These are phyloP conservation scores for Stegodyphus mimosarum DNA, from an alignment of 1,140 invertebrate species.

Conservation along the genomic window DNA sequence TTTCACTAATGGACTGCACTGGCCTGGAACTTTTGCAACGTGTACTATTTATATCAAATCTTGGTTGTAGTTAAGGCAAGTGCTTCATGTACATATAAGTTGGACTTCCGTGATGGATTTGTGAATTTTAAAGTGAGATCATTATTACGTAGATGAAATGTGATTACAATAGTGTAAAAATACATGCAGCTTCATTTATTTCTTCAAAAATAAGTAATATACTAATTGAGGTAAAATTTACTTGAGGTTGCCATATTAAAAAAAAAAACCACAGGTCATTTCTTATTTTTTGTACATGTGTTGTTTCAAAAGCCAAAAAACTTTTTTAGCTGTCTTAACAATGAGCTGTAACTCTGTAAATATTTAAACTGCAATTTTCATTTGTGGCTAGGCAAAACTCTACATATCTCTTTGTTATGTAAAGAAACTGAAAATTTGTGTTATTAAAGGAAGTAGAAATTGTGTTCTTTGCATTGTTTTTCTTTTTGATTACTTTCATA, in stretches of 20 bases:
- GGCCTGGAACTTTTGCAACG: slow-evolving; percentile 29
- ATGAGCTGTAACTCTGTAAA: slow-evolving; percentile 8
- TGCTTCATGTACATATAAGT: slow-evolving; percentile 32
- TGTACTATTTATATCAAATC: slow-evolving; percentile 24
- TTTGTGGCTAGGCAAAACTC: slow-evolving; percentile 11
- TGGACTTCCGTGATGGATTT: slow-evolving; percentile 16
- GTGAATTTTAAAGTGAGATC: slow-evolving; percentile 28
- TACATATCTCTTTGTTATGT: slow-evolving; percentile 47
- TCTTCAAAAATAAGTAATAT: slow-evolving; percentile 24
- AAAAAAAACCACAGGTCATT: slow-evolving; percentile 24
- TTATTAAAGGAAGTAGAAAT: slow-evolving; percentile 42
- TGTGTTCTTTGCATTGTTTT: slow-evolving; percentile 5
- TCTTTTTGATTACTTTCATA: not conserved
- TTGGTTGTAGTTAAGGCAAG: slow-evolving; percentile 47
- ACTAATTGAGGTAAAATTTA: slow-evolving; percentile 16
- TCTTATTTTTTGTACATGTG: slow-evolving; percentile 13
- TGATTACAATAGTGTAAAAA: slow-evolving; percentile 51
- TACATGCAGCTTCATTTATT: slow-evolving; percentile 30
- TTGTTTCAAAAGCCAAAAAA: not conserved
- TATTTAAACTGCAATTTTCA: slow-evolving; percentile 22
- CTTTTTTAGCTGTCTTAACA: not conserved
- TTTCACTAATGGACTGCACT: slow-evolving; percentile 53
- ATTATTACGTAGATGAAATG: slow-evolving; percentile 28
- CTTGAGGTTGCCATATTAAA: slow-evolving; percentile 22
- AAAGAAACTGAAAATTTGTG: slow-evolving; percentile 36